phyloP scores from a whole-genome alignment of 2,113 vertebrate species.

The Eupsittula cactorum region DNA sequence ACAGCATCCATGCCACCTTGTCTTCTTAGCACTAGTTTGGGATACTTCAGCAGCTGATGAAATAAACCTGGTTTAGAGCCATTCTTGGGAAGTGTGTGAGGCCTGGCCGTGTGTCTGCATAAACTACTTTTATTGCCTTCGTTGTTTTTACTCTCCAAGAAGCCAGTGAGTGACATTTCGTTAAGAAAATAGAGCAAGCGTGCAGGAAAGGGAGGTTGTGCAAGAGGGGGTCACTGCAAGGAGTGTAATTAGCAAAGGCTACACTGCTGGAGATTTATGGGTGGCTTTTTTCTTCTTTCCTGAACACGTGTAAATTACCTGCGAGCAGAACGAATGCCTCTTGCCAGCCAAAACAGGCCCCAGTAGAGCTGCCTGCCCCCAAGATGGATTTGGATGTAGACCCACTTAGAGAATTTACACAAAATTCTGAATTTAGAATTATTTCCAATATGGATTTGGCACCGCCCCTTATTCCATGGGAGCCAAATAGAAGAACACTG shows the following conservation, averaged over 20 bases:
- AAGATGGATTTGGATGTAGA: not conserved
- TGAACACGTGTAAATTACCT: not conserved
- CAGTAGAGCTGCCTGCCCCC: not conserved
- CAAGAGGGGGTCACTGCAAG: conserved; percentile 40
- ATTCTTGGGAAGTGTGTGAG: conserved; percentile 20
- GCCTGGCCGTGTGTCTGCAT: conserved; percentile 66
- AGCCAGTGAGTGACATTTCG: conserved; percentile 76
- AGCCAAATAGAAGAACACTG: not conserved
- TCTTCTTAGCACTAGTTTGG: conserved; percentile 64
- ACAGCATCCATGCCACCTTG: conserved; percentile 26
- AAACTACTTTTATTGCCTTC: conserved; percentile 75
- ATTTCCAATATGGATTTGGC: not conserved
- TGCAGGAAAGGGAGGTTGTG: conserved; percentile 69
- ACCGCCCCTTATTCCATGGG: not conserved
- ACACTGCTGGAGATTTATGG: conserved; percentile 24
- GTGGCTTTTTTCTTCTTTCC: conserved; percentile 14
- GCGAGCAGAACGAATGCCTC: not conserved
- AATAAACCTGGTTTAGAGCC: conserved; percentile 67
- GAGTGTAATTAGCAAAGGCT: conserved; percentile 55
- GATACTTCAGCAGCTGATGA: conserved; percentile 74
- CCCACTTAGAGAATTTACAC: not conserved
- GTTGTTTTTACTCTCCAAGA: conserved; percentile 75
- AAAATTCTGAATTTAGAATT: not conserved
- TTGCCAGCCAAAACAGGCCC: not conserved
- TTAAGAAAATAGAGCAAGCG: conserved; percentile 77